A percentile compares a stretch with the other conserved stretches of the same genome.
Evolutionary conservation across 2,113 vertebrate genomes (phyloP).

Genomic region (Halichoerus grypus): DNA sequence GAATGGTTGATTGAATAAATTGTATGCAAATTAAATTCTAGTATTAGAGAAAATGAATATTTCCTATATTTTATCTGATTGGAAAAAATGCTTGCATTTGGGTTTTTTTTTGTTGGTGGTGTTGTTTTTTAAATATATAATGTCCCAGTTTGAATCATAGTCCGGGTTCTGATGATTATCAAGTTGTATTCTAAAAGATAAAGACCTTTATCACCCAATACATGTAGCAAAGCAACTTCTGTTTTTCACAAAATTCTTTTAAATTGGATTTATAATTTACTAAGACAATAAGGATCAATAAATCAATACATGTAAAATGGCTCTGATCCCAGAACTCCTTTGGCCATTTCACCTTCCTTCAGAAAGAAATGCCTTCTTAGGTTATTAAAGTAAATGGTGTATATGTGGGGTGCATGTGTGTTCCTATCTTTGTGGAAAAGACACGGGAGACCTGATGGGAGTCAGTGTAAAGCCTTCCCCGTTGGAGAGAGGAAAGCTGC

Average conservation of each 20-base stretch:
- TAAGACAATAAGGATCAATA: constrained; percentile 28
- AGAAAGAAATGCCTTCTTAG: background rate
- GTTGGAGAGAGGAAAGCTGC: background rate
- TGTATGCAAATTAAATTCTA: background rate
- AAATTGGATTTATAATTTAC: constrained; percentile 61
- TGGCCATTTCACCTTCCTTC: background rate
- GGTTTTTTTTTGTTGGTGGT: background rate
- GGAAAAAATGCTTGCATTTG: background rate
- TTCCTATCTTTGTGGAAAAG: background rate
- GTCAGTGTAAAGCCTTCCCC: background rate
- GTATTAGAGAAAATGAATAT: background rate
- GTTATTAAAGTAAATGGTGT: background rate
- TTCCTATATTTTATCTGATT: background rate
- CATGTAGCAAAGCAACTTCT: background rate
- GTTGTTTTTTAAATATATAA: background rate
- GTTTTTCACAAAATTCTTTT: constrained; percentile 43
- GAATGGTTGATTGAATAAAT: background rate
- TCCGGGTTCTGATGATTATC: background rate
- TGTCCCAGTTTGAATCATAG: background rate
- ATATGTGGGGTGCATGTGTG: background rate
- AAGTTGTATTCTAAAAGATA: background rate
- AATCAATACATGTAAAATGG: constrained; percentile 24
- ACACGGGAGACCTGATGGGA: background rate
- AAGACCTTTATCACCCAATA: background rate
- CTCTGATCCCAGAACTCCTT: background rate